Evolutionary conservation across 2,113 vertebrate genomes (phyloP), one percentile per base, ranked within the genome.

Genomic region (Rhinolophus sinicus): DNA sequence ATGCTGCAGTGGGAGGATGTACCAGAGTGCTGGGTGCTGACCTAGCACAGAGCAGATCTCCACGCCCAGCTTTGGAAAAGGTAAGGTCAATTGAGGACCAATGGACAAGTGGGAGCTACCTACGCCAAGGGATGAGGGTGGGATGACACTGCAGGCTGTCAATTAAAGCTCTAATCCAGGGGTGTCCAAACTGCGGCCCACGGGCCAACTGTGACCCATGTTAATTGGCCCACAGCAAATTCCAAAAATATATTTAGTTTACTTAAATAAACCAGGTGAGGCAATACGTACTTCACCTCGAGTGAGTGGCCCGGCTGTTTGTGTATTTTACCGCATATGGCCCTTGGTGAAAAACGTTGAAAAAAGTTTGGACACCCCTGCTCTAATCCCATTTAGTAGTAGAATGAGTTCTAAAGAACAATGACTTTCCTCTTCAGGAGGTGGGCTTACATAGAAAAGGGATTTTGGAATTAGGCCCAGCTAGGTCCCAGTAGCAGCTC

Each of bases 1-100:
- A 73, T 1, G 18, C 18, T 26, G 2, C 38, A 35, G 8, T 38
- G 2, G 0, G 0, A 78, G 10, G 47, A 19, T 24, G 56, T 12
- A 19, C 50, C 24, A 8, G 8, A 26, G 18, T 7, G 58, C 26
- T 35, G n/a, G 38, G 10, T 50, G 18, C 77, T n/a, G 12, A n/a
- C 56, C 30, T 19, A 50, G 38, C 24, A 50, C 14, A 15, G 44
- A 64, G 65, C 22, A 13, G 38, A 22, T 3, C 28, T 62, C 30
- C 40, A 26, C 8, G 33, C 60, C 24, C 40, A 72, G 52, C 16
- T 54, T 6, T 40, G 62, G 24, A 52, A 52, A 80, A 67, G 47
- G 19, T 26, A 18, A 56, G 21, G 30, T 5, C 22, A 58, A 15
- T 7, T n/a, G 15, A 35, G 19, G 8, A 35, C 33, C 6, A 22